These are phyloP conservation scores for Equus quagga DNA, from an alignment of 2,113 vertebrate species.

Conservation along the genomic window DNA sequence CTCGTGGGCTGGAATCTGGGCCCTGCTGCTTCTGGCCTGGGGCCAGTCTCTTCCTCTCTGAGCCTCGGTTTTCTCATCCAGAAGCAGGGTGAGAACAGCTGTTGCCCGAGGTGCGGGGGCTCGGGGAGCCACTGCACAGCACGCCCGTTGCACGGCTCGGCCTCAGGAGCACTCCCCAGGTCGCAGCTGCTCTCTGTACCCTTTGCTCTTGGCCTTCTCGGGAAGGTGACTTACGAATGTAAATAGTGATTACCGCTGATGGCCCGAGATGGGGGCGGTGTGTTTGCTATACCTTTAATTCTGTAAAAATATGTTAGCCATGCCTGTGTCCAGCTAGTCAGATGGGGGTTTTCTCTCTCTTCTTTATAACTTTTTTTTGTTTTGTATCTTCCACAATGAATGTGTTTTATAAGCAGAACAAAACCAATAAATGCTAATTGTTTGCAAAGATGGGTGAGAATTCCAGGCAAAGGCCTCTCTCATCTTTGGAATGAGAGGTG, in stretches of 20 bases:
- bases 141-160: fast-evolving
- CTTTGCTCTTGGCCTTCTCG: not conserved
- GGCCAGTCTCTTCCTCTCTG: not conserved
- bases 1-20: fast-evolving
- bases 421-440: fast-evolving
- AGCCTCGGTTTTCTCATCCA: not conserved
- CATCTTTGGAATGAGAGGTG: fast-evolving
- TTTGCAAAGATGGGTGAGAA: not conserved
- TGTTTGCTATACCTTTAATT: fast-evolving
- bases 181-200: fast-evolving
- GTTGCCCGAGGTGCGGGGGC: not conserved
- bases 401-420: not conserved
- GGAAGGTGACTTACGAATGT: fast-evolving
- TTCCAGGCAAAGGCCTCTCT: not conserved
- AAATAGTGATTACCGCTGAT: fast-evolving
- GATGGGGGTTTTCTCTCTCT: fast-evolving
- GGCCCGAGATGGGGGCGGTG: fast-evolving
- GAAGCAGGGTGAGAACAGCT: not conserved
- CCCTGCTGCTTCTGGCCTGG: fast-evolving
- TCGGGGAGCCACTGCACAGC: not conserved
- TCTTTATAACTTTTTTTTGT: no score
- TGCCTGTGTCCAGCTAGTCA: fast-evolving
- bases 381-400: not conserved
- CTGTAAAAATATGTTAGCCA: fast-evolving
- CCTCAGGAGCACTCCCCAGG: not conserved